These are phyloP conservation scores for Phortica okadai DNA, from an alignment of 2,888 invertebrate species.

Conservation along the genomic window DNA sequence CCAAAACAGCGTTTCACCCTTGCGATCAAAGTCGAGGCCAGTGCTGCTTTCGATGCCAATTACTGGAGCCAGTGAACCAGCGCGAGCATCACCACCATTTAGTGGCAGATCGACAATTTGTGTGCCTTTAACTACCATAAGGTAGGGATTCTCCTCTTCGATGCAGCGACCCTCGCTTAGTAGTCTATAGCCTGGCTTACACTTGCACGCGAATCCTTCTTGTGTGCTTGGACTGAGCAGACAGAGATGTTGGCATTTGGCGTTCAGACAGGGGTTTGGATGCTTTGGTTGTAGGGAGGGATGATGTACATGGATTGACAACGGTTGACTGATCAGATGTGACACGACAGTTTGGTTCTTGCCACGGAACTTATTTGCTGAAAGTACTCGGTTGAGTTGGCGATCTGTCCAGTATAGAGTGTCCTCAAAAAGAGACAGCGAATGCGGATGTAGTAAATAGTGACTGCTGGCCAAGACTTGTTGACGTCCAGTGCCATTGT, in stretches of 20 bases:
- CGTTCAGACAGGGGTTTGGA: constrained; percentile 85
- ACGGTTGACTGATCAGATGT: constrained; percentile 94
- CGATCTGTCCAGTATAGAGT: constrained; percentile 97
- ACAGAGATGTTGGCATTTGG: constrained; percentile 92
- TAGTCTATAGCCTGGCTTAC: constrained; percentile 90
- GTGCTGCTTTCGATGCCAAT: constrained; percentile 92
- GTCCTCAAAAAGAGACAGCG: constrained; percentile 95
- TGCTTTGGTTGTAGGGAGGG: constrained; percentile 92
- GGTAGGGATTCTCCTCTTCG: constrained; percentile 91
- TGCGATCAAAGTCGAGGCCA: constrained; percentile 94
- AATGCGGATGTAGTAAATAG: constrained; percentile 96
- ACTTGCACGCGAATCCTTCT: constrained; percentile 90
- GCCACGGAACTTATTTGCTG: constrained; percentile 94
- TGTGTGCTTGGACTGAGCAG: constrained; percentile 87
- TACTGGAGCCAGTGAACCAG: constrained; percentile 89
- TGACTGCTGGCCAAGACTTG: constrained; percentile 93
- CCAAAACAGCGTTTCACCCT: constrained; percentile 91
- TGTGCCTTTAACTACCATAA: constrained; percentile 92
- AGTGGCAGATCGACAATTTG: constrained; percentile 92
- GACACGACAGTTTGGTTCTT: constrained; percentile 95
- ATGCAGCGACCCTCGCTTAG: constrained; percentile 83
- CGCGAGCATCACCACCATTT: constrained; percentile 85
- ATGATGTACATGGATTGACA: constrained; percentile 97
- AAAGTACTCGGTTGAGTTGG: constrained; percentile 91
- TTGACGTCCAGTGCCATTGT: constrained; percentile 93